These are phyloP conservation scores for Calcarius lapponicus DNA, from an alignment of 2,797 vertebrate genomes.

Conservation along the genomic window DNA sequence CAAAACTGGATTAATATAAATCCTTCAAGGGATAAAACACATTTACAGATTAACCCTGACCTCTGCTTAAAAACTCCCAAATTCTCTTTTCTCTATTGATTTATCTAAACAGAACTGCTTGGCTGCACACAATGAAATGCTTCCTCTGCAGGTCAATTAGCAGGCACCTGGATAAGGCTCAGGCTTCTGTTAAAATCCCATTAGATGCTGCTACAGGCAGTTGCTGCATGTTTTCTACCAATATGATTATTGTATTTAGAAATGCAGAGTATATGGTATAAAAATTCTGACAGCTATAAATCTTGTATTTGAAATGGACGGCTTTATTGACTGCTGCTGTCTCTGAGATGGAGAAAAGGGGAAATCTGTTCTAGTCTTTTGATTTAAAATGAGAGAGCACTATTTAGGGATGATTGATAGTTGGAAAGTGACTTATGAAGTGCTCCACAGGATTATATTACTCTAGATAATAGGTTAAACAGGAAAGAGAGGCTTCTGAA, in stretches of 20 bases:
- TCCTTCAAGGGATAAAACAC: constrained; percentile 53
- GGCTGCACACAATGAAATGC: constrained; percentile 18
- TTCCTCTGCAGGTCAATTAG: constrained; percentile 54
- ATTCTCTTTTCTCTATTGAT: constrained; percentile 49
- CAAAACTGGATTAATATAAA: constrained; percentile 57
- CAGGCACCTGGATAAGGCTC: constrained; percentile 8
- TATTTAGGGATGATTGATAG: constrained; percentile 26
- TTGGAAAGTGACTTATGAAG: constrained; percentile 49
- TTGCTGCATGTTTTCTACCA: not conserved
- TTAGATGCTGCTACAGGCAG: not conserved
- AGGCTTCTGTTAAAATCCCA: constrained; percentile 27
- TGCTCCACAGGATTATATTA: constrained; percentile 30
- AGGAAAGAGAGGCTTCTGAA: constrained; percentile 41
- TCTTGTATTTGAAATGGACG: not conserved
- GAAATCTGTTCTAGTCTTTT: not conserved
- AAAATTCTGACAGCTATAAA: constrained; percentile 24
- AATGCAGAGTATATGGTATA: not conserved
- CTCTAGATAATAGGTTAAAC: constrained; percentile 34
- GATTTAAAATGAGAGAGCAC: constrained; percentile 21
- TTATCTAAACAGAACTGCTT: constrained; percentile 41
- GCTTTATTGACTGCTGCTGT: constrained; percentile 36
- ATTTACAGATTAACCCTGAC: constrained; percentile 59
- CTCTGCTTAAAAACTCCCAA: constrained; percentile 28
- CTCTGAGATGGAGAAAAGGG: not conserved
- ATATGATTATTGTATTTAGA: constrained; percentile 23